phyloP scores from a whole-genome alignment of 1,140 invertebrate species.

The Trichogramma pretiosum region DNA sequence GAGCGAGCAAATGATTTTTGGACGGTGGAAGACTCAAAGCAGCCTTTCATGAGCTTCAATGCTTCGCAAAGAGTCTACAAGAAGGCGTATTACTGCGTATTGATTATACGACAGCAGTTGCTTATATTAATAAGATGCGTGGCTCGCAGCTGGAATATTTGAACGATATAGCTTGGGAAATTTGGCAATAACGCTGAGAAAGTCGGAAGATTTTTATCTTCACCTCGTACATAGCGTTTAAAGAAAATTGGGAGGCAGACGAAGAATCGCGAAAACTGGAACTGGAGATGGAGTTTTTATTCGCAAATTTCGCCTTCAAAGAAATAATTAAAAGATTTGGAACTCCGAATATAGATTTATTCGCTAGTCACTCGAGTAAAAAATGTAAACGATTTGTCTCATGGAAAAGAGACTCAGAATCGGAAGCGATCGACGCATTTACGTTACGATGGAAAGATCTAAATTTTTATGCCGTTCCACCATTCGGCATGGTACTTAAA shows the following conservation, averaged over 20 bases:
- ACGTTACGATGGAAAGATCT: not conserved
- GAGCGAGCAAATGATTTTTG: not conserved
- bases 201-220: not conserved
- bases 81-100: not conserved
- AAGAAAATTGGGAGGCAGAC: conserved; percentile 4
- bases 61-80: not conserved
- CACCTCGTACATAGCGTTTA: not conserved
- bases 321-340: not conserved
- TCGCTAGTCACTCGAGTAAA: no score
- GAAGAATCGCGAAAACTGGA: not conserved
- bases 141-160: not conserved
- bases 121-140: conserved; percentile 8
- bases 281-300: not conserved
- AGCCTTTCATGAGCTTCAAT: not conserved
- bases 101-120: conserved; percentile 8
- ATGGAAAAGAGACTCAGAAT: not conserved
- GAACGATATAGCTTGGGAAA: not conserved
- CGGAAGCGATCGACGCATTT: not conserved
- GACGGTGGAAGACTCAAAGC: not conserved
- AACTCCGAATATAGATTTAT: not conserved
- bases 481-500: not conserved
- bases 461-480: not conserved
- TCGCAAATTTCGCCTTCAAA: not conserved
- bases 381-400: conserved; percentile 2
- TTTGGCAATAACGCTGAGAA: conserved; percentile 8